These are phyloP conservation scores for Clanis bilineata DNA, from an alignment of 2,888 invertebrate genomes.

Conservation along the genomic window DNA sequence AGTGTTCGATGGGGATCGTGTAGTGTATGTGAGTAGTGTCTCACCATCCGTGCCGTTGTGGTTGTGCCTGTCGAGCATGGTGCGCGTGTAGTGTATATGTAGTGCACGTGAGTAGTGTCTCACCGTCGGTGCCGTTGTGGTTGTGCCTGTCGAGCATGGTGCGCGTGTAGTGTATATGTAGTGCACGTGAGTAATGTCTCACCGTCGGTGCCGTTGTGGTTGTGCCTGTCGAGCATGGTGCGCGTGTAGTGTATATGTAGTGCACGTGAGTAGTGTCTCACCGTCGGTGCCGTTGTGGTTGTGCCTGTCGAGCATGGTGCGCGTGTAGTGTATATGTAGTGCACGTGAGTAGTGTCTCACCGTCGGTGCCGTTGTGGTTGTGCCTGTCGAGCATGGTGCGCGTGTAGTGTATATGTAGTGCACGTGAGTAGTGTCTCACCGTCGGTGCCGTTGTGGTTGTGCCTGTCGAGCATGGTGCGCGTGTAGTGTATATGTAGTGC, in stretches of 20 bases:
- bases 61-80: constrained; percentile 74
- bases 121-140: too few relatives aligned
- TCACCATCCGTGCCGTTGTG: constrained; percentile 44
- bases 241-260: constrained; percentile 88
- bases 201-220: constrained; percentile 45
- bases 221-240: constrained; percentile 75
- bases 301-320: too few relatives aligned
- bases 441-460: too few relatives aligned
- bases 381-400: constrained; percentile 78
- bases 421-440: too few relatives aligned
- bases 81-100: constrained; percentile 87
- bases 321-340: too few relatives aligned
- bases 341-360: constrained; percentile 27
- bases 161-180: constrained; percentile 48
- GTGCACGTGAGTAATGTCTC: constrained; percentile 3
- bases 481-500: too few relatives aligned
- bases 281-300: too few relatives aligned
- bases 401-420: constrained; percentile 89
- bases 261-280: too few relatives aligned
- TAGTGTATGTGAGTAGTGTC: constrained; percentile 4
- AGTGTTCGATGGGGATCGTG: too few relatives aligned
- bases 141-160: too few relatives aligned
- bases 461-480: too few relatives aligned
- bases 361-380: constrained; percentile 39
- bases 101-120: too few relatives aligned